Base-by-base conservation (phyloP, 2,888 invertebrate genomes). In the Leptopilina myrica region DNA sequence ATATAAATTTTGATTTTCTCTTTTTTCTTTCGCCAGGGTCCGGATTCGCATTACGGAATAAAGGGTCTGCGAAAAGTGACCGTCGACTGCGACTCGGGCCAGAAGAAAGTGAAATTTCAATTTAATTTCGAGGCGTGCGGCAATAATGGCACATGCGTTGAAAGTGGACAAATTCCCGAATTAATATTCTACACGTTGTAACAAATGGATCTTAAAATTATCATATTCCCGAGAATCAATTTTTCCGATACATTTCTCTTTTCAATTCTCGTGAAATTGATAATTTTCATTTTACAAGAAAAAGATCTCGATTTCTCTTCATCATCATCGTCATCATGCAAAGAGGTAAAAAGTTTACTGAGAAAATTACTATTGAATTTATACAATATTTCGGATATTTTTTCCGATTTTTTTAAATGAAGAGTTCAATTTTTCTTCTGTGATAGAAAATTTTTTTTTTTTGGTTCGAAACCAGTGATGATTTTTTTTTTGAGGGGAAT, bases 91-190 rank as follows among this genome's bases (percentile, higher is more conserved):
- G 95, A 95, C 85, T 94, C 95, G 78, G 95, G 95, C n/a, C 95
- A 95, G 79, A 94, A 94, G n/a, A 95, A 95, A 88, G 95, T 96
- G 0, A 95, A 95, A 5, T 97, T 97, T 90, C 95, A 96, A 89
- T 97, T 97, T 91, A 95, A 95, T 4, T 96, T 95, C 89, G 96
- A 96, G 2, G 95, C 96, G n/a, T 96, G 96, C 12, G 96, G 96
- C 90, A 97, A 97, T 91, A 96, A 96, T 88, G 96, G 97, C 0
- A 97, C 97, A 1, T 96, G 96, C 0, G 96, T 97, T 1, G 96
- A 97, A 88, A 96, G 96, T 89, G 97, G 97, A 67, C 97, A 97
- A 92, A 96, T 97, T 85, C 97, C 97, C 11, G 96, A 97, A 90
- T 95, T 97, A 81, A 96, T 97, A 86, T 97, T 97, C 93, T 96